Base-by-base conservation (phyloP, 1,140 invertebrate genomes). In the Maconellicoccus hirsutus region DNA sequence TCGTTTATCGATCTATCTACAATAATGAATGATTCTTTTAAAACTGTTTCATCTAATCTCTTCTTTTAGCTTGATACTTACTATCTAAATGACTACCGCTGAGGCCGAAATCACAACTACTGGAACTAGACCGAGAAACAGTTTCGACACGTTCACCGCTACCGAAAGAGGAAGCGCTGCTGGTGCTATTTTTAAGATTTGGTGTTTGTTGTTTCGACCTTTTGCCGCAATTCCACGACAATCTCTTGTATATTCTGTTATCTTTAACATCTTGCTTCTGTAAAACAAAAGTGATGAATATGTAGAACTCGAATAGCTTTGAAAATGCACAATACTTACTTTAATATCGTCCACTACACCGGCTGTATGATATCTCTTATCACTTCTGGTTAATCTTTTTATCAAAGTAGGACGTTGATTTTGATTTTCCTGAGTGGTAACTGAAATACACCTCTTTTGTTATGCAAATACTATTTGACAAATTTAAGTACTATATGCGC, bases 261-360 rank as follows among this genome's bases (percentile, higher is more conserved):
- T 87, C 85, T 76, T 78, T 33, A 59, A 75, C 78, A 76, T 82
- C 81, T 75, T 82, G 81, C 77, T 83, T 83, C 82, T 83, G 25
- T 6, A 66, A 66, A 14, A 23, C 33, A 38, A 38, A 59, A 42
- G 14, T 6, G n/a, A 61, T 16, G 6, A 61, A 61, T 61, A 16
- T 8, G 6, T 16, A 61, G n/a, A 61, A 22, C 14, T 25, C 42
- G 3, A 8, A 8, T 29, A 10, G 4, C 1, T 14, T 33, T 14
- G 16, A 21, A 25, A 26, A 42, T 59, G n/a, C 21, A 22, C 8
- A 59, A 19, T 14, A 73, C 69, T 75, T 78, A 84, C 84, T 78
- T 86, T 85, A 39, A 87, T 81, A 75, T 86, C 85, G 77, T 87
- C 85, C 70, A 88, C 85, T 19, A 84, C 82, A 72, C 86, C 86